phyloP scores from a whole-genome alignment of 2,113 vertebrate species.

The Apteryx mantelli region DNA sequence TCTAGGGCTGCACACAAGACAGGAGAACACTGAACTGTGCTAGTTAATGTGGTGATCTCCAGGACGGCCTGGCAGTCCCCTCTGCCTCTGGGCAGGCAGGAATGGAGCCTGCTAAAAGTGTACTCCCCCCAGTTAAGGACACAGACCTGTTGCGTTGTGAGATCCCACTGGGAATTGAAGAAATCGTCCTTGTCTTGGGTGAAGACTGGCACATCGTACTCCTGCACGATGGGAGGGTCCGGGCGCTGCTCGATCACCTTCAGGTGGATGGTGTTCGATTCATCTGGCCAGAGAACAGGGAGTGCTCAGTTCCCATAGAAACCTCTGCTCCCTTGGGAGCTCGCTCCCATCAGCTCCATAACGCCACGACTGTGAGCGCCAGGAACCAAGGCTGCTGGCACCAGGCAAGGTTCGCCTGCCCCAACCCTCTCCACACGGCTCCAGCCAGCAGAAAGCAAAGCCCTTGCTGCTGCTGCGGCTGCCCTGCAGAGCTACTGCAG shows the following conservation, averaged over 20 bases:
- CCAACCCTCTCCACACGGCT: neutral
- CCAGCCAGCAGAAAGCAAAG: neutral
- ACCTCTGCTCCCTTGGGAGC: neutral
- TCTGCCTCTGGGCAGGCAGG: rapidly evolving
- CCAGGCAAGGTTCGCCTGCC: neutral
- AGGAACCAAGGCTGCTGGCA: neutral
- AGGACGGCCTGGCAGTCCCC: neutral
- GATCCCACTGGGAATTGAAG: slow-evolving; percentile 94
- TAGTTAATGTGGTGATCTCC: rapidly evolving
- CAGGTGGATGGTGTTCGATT: slow-evolving; percentile 95
- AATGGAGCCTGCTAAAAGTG: neutral
- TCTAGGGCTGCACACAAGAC: neutral
- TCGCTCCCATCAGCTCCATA: rapidly evolving
- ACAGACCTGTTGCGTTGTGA: slow-evolving; percentile 94
- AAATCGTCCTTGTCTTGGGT: slow-evolving; percentile 94
- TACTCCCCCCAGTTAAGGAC: rapidly evolving
- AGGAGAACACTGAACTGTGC: rapidly evolving
- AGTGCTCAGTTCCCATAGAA: neutral
- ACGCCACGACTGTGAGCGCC: neutral
- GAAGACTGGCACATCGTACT: slow-evolving; percentile 95
- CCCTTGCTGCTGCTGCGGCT: neutral
- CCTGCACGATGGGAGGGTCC: slow-evolving; percentile 91
- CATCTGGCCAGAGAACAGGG: slow-evolving; percentile 75
- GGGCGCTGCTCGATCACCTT: slow-evolving; percentile 92
- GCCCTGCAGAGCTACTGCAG: rapidly evolving